Base-by-base conservation (phyloP, 2,797 vertebrate species). In the Arremon aurantiirostris region DNA sequence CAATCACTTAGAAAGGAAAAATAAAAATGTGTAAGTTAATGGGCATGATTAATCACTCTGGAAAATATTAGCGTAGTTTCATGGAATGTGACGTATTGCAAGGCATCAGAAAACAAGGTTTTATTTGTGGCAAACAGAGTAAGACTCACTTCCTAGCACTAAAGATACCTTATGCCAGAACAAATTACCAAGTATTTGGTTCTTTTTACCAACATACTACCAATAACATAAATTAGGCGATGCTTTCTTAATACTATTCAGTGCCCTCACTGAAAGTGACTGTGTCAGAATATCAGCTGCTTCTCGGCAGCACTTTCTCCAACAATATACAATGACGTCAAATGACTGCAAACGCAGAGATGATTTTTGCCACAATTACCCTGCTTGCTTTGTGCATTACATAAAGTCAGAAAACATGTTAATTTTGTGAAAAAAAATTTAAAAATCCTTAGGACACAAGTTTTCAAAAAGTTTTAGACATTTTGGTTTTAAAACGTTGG, bases 11-110 rank as follows among this genome's bases (percentile, higher is more conserved):
- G 57, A 89, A 89, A 63, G 41, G 55, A 82, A 95, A 84, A 85
- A 82, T 80, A 77, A 89, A 89, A 89, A 26, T 53, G 44, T 22
- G 9, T 49, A 81, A 73, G 35, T 57, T 95, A 76, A 87, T 17
- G 22, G 42, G 27, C 14, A 78, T 53, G 46, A 93, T 95, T 93
- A 84, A 91, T 89, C 66, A 63, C 32, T 56, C 60, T 64, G 55
- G 28, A 23, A 85, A 79, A 89, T 24, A 87, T 24, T 59, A 80
- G 26, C 11, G 9, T 69, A 70, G 32, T 53, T 86, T 80, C 35
- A 64, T 34, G 46, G 81, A 92, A 86, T 5, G 17, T 20, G 28
- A 87, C 50, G n/a, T 64, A 88, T 30, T 83, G 22, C 50, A 81
- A 23, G 50, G 27, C 22, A 64, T 9, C 37, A 71, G 14, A 72